Evolutionary conservation across 2,113 vertebrate genomes (phyloP), one percentile per base, ranked within the genome.

Genomic region (Sphyrna mokarran): DNA sequence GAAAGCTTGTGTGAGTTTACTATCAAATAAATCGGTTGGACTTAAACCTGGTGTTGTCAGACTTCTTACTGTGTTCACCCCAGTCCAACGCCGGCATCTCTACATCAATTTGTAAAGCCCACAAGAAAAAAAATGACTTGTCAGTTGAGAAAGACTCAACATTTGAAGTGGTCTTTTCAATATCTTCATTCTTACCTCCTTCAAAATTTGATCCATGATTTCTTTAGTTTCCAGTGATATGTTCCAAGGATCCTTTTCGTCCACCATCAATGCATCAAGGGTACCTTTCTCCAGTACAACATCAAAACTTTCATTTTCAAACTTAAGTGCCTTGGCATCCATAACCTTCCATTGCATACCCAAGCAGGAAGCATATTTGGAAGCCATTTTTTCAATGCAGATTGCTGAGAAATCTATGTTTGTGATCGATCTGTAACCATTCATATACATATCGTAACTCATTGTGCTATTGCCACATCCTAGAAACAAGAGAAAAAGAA

Each of bases 381-480:
- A 95, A 0, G 96, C 97, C 99, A 99, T 99, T 96, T 97, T 96
- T 0, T 96, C 96, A 96, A 99, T 98, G 97, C 99, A 99, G 78
- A 98, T 98, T 0, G 98, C 97, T 0, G 99, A 99, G 97, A 98
- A 99, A 97, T 99, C 99, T 68, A 99, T 97, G 96, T 98, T 99
- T 96, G 98, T 98, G 97, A 99, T 97, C 40, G 98, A 96, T 29
- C 83, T 96, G 96, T 98, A 98, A 69, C 98, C 98, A 1, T 98
- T 97, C 2, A 95, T 96, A 96, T 98, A 97, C 96, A 99, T 97
- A 96, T 99, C 98, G 0, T 97, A 96, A 93, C 98, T 99, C 97
- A 99, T 96, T 61, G 98, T 97, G 2, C 99, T 99, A 97, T 98
- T 99, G 40, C 99, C 98, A n/a, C 99, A 99, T 96, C 99, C 98